phyloP scores from a whole-genome alignment of 2,888 invertebrate species.

The Drosophila anomelani region DNA sequence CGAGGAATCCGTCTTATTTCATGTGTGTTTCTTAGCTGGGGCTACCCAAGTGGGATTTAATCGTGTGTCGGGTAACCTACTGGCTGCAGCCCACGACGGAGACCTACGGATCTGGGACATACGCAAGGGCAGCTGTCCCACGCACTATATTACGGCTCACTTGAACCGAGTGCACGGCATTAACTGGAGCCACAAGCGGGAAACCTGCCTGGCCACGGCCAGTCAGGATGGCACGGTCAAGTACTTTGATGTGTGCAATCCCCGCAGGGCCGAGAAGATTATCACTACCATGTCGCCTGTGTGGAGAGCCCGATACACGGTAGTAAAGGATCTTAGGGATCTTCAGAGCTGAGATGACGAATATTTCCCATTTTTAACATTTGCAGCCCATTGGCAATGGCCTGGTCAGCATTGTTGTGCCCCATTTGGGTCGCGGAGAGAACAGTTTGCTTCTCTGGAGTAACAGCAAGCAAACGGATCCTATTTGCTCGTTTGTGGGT shows the following conservation, averaged over 20 bases:
- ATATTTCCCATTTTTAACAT: neutral
- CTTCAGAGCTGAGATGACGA: neutral
- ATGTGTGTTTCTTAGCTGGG: slow-evolving; percentile 87
- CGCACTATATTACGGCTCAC: slow-evolving; percentile 97
- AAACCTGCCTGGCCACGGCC: slow-evolving; percentile 94
- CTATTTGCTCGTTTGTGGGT: slow-evolving; percentile 96
- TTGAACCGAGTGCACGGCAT: slow-evolving; percentile 94
- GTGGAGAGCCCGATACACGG: slow-evolving; percentile 96
- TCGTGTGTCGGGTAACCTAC: slow-evolving; percentile 91
- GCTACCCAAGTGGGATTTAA: slow-evolving; percentile 98
- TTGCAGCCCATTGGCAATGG: slow-evolving; percentile 95
- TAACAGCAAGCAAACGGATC: slow-evolving; percentile 88
- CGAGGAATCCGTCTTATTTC: neutral
- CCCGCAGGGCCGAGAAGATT: slow-evolving; percentile 92
- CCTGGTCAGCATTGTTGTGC: slow-evolving; percentile 95
- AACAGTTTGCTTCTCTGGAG: slow-evolving; percentile 93
- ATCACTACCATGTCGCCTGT: slow-evolving; percentile 93
- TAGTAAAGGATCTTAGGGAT: slow-evolving; percentile 72
- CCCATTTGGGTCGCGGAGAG: slow-evolving; percentile 95
- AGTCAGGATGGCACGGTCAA: slow-evolving; percentile 98
- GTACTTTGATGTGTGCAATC: slow-evolving; percentile 95
- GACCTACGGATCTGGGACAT: slow-evolving; percentile 98
- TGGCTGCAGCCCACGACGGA: slow-evolving; percentile 98
- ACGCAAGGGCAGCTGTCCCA: slow-evolving; percentile 93
- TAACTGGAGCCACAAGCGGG: slow-evolving; percentile 95